These are phyloP conservation scores for Corythornis vintsioides DNA, from an alignment of 2,113 vertebrate genomes.

Conservation along the genomic window DNA sequence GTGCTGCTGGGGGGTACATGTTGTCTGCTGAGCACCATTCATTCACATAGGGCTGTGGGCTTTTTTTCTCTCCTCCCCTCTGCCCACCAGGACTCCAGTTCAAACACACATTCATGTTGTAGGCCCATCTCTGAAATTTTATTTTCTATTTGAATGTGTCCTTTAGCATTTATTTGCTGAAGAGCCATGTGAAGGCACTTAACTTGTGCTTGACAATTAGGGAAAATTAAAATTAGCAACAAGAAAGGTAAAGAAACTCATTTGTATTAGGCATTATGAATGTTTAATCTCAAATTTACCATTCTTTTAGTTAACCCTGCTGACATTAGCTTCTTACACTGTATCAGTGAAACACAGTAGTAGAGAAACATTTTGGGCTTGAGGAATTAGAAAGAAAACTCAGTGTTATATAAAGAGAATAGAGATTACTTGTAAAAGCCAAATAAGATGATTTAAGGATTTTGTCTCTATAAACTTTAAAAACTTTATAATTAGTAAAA, in stretches of 20 bases:
- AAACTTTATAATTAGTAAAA: slow-evolving; percentile 2
- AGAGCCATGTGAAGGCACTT: slow-evolving; percentile 51
- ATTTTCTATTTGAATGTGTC: slow-evolving; percentile 14
- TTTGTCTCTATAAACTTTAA: neutral
- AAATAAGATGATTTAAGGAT: neutral
- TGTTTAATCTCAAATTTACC: slow-evolving; percentile 44
- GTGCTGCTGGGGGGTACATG: neutral
- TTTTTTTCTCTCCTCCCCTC: neutral
- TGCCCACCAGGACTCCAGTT: neutral
- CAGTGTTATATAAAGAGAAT: neutral
- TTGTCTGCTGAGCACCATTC: neutral
- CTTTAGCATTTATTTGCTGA: slow-evolving; percentile 24
- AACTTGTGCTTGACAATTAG: slow-evolving; percentile 57
- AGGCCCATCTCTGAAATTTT: neutral
- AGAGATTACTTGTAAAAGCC: neutral
- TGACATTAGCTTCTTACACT: neutral
- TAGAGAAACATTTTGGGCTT: neutral
- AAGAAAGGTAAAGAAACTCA: slow-evolving; percentile 49
- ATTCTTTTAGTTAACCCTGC: slow-evolving; percentile 47
- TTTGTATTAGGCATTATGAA: slow-evolving; percentile 46
- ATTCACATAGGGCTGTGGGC: neutral
- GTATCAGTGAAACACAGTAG: neutral
- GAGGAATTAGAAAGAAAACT: slow-evolving; percentile 18
- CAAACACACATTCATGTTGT: slow-evolving; percentile 24
- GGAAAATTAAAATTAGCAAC: slow-evolving; percentile 56